Evolutionary conservation across 1,140 invertebrate genomes (phyloP), one percentile per base, ranked within the genome.

Genomic region (Amphibalanus amphitrite): DNA sequence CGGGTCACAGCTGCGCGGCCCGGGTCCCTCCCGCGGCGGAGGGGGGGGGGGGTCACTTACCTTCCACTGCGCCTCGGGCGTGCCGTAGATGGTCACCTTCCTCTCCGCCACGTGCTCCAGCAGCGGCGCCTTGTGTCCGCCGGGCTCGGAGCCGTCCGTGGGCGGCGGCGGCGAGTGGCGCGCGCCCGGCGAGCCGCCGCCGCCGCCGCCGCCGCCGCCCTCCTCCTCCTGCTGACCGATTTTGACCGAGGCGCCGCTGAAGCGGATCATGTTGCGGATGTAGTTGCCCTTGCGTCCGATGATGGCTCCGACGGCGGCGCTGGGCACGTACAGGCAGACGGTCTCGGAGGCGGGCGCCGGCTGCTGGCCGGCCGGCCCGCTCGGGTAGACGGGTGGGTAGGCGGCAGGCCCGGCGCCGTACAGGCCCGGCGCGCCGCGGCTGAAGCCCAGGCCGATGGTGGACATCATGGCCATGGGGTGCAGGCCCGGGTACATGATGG

Each of bases 381-480:
- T 84, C 77, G 82, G 82, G 75, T 84, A 85, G 74, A 85, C 82
- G 17, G 82, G 81, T 69, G 83, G 80, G 77, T 83, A 84, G 17
- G 83, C 81, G 29, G 76, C 73, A 17, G 74, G 74, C 47, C 72
- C 74, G n/a, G 75, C 74, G 0, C 74, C 74, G 71, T 74, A 72
- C 71, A 76, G 72, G 82, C 79, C 75, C 85, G 81, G 71, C 82
- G 74, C 82, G 75, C 83, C 82, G 73, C 83, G 82, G 73, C 84
- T 85, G 78, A 87, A 88, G 71, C 86, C 86, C 80, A 88, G 85
- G 70, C 88, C 87, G 70, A 88, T 85, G 28, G 91, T 93, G n/a
- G 92, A 91, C 91, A 95, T 93, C 91, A 95, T 93, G 28, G 92
- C 91, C 90, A 94, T 93, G 1, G 92, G 92, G 81, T 94, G 93